A percentile compares a stretch with the other conserved stretches of the same genome.
Evolutionary conservation across 2,113 vertebrate species (phyloP).

Genomic region (Corydoras maculifer): DNA sequence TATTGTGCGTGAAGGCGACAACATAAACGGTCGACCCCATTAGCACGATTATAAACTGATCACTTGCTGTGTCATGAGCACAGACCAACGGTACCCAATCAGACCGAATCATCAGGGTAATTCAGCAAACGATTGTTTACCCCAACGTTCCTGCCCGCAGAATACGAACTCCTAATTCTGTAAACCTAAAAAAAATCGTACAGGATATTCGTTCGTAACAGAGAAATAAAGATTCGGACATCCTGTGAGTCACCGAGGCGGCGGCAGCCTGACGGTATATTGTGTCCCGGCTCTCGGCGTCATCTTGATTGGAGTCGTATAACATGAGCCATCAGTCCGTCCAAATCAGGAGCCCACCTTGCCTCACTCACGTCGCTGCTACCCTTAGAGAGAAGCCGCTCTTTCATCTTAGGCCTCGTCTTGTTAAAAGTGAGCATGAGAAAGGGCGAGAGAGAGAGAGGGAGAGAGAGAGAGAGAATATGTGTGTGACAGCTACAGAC

Average conservation of each 20-base stretch:
- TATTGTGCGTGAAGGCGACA: no score
- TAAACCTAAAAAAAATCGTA: no score
- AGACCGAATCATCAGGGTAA: no score
- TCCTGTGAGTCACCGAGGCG: neutral
- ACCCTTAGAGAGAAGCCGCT: conserved; percentile 51
- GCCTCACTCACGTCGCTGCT: conserved; percentile 49
- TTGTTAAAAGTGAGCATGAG: conserved; percentile 61
- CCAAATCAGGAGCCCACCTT: conserved; percentile 42
- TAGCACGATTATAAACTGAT: no score
- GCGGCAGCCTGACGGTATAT: neutral
- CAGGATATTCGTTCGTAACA: no score
- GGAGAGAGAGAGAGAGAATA: conserved; percentile 64
- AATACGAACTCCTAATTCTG: no score
- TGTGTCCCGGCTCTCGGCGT: conserved; percentile 21
- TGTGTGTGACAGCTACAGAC: conserved; percentile 53
- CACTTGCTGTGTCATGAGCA: no score
- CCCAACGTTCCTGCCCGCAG: no score
- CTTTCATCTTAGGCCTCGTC: conserved; percentile 86
- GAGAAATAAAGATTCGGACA: neutral
- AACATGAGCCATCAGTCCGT: conserved; percentile 48
- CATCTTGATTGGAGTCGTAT: conserved; percentile 53
- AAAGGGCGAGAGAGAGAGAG: conserved; percentile 60
- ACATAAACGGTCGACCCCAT: no score
- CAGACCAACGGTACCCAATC: no score
- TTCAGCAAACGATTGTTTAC: no score